These are phyloP conservation scores for Leptodactylus fuscus DNA, from an alignment of 2,113 vertebrate species.

Conservation along the genomic window DNA sequence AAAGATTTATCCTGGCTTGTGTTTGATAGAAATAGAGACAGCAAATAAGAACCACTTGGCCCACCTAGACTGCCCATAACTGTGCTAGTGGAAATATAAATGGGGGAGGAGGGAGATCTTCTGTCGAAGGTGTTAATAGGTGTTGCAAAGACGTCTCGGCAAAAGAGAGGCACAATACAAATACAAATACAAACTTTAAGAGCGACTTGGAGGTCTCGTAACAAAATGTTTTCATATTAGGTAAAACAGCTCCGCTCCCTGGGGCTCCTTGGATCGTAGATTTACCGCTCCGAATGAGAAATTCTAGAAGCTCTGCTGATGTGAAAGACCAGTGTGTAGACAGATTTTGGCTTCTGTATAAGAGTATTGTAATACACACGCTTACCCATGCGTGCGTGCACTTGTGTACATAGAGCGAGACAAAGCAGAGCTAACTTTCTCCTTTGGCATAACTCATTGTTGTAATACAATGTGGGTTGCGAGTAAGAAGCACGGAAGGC, in stretches of 20 bases:
- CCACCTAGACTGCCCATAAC: slow-evolving; percentile 33
- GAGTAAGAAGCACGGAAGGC: too few species aligned
- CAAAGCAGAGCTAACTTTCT: too few species aligned
- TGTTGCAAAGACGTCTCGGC: neutral
- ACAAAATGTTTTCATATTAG: slow-evolving; percentile 9
- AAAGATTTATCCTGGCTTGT: slow-evolving; percentile 7
- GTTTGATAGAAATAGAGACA: neutral
- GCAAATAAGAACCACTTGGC: slow-evolving; percentile 42
- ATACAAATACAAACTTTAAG: neutral
- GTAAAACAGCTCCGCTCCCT: neutral
- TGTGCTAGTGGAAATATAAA: neutral
- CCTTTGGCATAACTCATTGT: neutral
- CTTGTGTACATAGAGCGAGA: too few species aligned
- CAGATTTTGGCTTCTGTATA: neutral
- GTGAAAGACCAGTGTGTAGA: slow-evolving; percentile 7
- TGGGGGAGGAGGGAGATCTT: neutral
- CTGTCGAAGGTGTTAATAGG: slow-evolving; percentile 28
- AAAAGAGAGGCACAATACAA: neutral
- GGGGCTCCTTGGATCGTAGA: neutral
- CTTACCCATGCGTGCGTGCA: neutral
- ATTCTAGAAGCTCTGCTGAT: slow-evolving; percentile 11
- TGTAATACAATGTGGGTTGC: too few species aligned
- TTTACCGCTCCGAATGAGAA: neutral
- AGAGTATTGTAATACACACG: slow-evolving; percentile 4
- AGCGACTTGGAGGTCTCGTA: slow-evolving; percentile 27